Conservation (phyloP, 2,113 vertebrate genomes). For the Sula dactylatra region DNA sequence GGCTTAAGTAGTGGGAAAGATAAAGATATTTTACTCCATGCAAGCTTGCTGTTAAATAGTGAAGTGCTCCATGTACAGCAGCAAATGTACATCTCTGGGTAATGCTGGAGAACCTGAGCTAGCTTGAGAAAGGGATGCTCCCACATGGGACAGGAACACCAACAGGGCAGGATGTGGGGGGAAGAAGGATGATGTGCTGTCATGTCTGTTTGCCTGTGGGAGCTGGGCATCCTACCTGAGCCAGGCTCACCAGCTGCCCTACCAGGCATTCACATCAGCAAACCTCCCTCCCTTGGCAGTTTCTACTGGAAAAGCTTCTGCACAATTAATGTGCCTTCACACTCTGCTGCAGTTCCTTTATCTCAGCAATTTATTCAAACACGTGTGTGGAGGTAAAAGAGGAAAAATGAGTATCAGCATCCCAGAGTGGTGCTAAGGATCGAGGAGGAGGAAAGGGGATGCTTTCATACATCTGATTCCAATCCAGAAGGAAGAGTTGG, state of each 20-base stretch:
- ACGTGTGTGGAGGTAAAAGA: not conserved
- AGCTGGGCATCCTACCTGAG: not conserved
- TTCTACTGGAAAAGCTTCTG: not conserved
- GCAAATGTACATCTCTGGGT: not conserved
- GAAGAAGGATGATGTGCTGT: not conserved
- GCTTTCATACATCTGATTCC: not conserved
- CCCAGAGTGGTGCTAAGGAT: accelerated
- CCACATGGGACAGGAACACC: not conserved
- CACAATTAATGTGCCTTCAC: accelerated
- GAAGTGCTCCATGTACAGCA: too few species aligned
- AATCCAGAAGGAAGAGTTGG: not conserved
- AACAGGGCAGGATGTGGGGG: accelerated
- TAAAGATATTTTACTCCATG: too few species aligned
- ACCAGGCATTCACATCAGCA: not conserved
- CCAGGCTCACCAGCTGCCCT: not conserved
- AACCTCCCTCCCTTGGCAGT: not conserved
- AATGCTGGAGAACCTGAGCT: accelerated
- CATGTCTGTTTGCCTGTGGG: accelerated
- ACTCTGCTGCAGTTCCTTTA: not conserved
- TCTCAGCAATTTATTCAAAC: not conserved
- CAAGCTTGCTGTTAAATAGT: too few species aligned
- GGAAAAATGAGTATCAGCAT: not conserved
- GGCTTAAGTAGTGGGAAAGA: not conserved
- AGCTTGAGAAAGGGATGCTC: not conserved
- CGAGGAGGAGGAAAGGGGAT: not conserved